These are phyloP conservation scores for Epirrhoe tristata DNA, from an alignment of 2,888 invertebrate genomes.

Conservation along the genomic window DNA sequence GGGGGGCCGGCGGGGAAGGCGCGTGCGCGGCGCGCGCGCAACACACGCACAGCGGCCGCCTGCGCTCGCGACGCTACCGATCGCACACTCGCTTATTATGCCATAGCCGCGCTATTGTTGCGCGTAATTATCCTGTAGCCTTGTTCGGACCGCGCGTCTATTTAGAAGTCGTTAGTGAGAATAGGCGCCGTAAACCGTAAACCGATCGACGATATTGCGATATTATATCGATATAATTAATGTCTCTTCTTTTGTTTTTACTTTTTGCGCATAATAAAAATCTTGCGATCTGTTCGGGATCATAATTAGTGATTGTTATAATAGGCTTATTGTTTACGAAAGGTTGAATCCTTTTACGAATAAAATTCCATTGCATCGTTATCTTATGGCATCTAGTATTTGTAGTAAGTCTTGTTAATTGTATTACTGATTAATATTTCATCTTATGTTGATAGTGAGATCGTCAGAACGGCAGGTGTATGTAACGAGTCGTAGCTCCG, in stretches of 20 bases:
- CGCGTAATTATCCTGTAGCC: constrained; percentile 84
- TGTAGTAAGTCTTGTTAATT: constrained; percentile 20
- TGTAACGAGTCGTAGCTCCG: constrained; percentile 45
- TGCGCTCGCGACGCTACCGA: constrained; percentile 52
- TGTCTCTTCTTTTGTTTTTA: constrained; percentile 65
- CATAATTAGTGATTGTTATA: constrained; percentile 1
- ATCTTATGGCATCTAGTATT: neutral
- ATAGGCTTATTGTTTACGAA: neutral
- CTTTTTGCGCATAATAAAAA: constrained; percentile 52
- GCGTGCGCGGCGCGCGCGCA: constrained; percentile 67
- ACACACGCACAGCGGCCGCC: constrained; percentile 50
- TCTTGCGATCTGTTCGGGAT: constrained; percentile 6
- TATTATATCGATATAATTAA: constrained; percentile 52
- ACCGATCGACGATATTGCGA: constrained; percentile 72
- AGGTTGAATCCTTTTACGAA: neutral
- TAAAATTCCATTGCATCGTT: neutral
- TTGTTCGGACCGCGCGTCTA: constrained; percentile 79
- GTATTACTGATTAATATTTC: constrained; percentile 37
- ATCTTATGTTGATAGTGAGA: constrained; percentile 38
- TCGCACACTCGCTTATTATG: constrained; percentile 81
- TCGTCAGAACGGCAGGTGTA: constrained; percentile 53
- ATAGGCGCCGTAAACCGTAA: constrained; percentile 76
- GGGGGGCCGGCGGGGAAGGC: constrained; percentile 74
- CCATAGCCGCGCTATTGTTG: constrained; percentile 84
- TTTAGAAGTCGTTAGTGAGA: constrained; percentile 79